Evolutionary conservation across 1,140 invertebrate genomes (phyloP).

Genomic region (Diachasmimorpha longicaudata): DNA sequence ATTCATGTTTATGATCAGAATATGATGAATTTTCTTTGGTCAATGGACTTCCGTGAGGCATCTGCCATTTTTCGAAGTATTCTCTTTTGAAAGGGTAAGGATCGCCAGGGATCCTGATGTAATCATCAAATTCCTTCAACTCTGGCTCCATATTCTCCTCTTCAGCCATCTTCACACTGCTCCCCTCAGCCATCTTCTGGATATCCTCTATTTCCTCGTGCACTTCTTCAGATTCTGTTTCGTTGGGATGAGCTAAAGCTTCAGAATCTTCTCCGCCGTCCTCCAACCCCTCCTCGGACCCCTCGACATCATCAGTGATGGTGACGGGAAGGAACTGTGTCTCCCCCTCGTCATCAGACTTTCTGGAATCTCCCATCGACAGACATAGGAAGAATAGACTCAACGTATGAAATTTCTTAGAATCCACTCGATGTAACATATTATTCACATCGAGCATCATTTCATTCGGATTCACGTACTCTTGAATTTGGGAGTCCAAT

Average conservation of each 20-base stretch:
- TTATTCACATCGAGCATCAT: background rate
- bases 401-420: constrained; percentile 25
- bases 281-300: background rate
- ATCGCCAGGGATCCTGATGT: constrained; percentile 37
- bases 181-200: background rate
- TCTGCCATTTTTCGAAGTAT: constrained; percentile 37
- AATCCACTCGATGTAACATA: background rate
- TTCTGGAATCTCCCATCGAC: background rate
- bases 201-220: background rate
- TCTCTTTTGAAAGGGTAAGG: constrained; percentile 42
- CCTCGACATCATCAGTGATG: too few species aligned
- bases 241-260: background rate
- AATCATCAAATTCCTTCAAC: constrained; percentile 25
- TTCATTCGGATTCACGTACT: background rate
- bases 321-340: too few species aligned
- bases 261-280: background rate
- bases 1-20: background rate
- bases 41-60: constrained; percentile 22
- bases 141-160: background rate
- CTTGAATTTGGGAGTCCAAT: background rate
- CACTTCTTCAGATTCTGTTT: background rate
- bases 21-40: constrained; percentile 6
- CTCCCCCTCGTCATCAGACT: background rate
- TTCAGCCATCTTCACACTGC: background rate
- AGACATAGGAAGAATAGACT: background rate